Conservation (phyloP, 2,797 vertebrate species). For the Buphagus erythrorhynchus region DNA sequence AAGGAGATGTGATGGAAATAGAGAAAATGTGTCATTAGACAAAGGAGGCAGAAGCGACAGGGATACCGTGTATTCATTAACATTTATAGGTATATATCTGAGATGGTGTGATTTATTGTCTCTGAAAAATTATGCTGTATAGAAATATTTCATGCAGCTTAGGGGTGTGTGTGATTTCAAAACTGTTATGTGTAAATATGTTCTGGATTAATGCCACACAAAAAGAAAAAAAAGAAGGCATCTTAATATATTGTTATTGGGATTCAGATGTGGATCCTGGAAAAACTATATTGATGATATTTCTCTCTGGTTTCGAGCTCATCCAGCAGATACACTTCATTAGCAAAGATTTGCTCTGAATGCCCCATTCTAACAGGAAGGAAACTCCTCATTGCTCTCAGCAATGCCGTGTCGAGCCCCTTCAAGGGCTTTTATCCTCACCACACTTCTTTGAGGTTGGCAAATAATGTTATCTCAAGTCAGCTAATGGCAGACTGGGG, state of each 20-base stretch:
- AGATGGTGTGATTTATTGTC: background rate
- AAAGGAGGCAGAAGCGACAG: background rate
- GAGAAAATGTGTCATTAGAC: background rate
- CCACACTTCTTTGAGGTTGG: background rate
- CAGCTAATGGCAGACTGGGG: background rate
- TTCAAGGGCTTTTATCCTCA: background rate
- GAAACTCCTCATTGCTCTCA: background rate
- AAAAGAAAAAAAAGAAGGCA: background rate
- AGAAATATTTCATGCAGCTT: background rate
- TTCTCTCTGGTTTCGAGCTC: background rate
- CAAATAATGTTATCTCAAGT: background rate
- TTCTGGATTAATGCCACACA: background rate
- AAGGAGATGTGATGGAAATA: background rate
- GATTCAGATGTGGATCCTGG: background rate
- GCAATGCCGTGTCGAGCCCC: background rate
- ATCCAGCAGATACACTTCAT: background rate
- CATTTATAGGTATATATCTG: background rate
- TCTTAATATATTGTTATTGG: background rate
- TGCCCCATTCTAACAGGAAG: background rate
- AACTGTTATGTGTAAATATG: background rate
- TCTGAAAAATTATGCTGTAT: background rate
- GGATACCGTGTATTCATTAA: background rate
- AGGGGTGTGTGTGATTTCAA: background rate
- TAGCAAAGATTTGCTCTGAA: background rate
- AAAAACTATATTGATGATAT: background rate